Conservation (phyloP, 2,888 invertebrate genomes). For the Erebia ligea region DNA sequence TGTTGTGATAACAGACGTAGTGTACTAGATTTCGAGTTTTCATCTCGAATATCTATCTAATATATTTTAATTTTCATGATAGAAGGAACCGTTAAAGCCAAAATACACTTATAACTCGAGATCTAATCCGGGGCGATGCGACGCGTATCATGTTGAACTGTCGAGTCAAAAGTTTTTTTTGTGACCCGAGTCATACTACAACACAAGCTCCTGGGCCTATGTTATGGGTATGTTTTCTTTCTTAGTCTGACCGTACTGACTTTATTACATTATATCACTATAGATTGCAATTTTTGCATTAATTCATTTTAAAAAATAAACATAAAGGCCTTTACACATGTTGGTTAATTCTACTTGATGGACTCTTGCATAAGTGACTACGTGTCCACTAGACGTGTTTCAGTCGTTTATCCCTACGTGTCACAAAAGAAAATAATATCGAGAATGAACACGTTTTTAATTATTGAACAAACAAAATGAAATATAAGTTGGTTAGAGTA, state of each 20-base stretch:
- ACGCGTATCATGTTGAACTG: neutral
- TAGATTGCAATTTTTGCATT: neutral
- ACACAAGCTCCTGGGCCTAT: neutral
- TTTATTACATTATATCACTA: neutral
- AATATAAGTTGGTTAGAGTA: neutral
- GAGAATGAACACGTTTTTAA: neutral
- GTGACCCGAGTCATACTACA: neutral
- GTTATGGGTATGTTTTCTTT: neutral
- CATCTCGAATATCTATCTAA: constrained; percentile 27
- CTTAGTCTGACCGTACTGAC: constrained; percentile 13
- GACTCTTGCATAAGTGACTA: neutral
- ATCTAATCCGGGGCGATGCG: too few relatives aligned
- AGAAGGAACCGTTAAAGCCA: neutral
- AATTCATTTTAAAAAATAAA: too few relatives aligned
- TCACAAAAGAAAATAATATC: neutral
- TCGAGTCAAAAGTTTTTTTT: neutral
- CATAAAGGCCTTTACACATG: too few relatives aligned
- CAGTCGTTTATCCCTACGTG: too few relatives aligned
- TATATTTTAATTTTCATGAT: neutral
- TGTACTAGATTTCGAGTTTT: constrained; percentile 58
- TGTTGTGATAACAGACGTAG: constrained; percentile 56
- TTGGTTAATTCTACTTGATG: too few relatives aligned
- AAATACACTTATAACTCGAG: neutral
- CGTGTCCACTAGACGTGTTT: neutral
- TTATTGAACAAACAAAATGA: neutral